A percentile compares a stretch with the other conserved stretches of the same genome.
Evolutionary conservation across 35 echinoderm and acorn worm genomes (phyloP).

Genomic region (Lytechinus variegatus): DNA sequence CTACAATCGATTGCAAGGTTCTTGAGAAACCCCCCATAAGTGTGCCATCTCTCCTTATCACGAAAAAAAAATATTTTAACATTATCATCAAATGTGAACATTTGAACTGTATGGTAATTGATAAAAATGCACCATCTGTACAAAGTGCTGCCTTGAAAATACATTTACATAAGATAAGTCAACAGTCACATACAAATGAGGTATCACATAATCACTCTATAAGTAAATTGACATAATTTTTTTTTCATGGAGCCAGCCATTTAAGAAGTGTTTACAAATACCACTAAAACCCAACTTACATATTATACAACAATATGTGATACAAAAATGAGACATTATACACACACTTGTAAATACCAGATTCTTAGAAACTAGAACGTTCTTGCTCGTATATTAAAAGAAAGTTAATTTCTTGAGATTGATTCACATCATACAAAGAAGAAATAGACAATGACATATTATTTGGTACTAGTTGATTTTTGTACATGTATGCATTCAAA

Average conservation of each 20-base stretch:
- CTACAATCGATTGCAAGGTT: too few relatives aligned
- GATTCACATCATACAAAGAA: not conserved
- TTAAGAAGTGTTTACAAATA: not conserved
- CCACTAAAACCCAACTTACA: not conserved
- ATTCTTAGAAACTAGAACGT: not conserved
- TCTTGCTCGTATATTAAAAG: not conserved
- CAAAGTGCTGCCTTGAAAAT: not conserved
- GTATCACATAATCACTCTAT: not conserved
- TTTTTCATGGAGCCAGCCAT: constrained; percentile 9
- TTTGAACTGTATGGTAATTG: not conserved
- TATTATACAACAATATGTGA: not conserved
- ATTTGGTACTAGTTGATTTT: not conserved
- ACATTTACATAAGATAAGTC: not conserved
- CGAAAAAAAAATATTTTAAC: not conserved
- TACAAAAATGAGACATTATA: not conserved
- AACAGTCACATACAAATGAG: not conserved
- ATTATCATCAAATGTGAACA: not conserved
- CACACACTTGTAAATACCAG: not conserved
- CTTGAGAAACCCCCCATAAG: too few relatives aligned
- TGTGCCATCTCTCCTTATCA: too few relatives aligned
- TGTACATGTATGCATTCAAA: not conserved
- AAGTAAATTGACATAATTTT: not conserved
- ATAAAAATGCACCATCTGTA: not conserved
- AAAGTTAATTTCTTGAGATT: not conserved
- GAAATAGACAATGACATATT: not conserved